Percentiles rank a stretch among this genome's conserved stretches.
phyloP scores from a whole-genome alignment of 2,888 invertebrate species.

The Limnephilus auricula region DNA sequence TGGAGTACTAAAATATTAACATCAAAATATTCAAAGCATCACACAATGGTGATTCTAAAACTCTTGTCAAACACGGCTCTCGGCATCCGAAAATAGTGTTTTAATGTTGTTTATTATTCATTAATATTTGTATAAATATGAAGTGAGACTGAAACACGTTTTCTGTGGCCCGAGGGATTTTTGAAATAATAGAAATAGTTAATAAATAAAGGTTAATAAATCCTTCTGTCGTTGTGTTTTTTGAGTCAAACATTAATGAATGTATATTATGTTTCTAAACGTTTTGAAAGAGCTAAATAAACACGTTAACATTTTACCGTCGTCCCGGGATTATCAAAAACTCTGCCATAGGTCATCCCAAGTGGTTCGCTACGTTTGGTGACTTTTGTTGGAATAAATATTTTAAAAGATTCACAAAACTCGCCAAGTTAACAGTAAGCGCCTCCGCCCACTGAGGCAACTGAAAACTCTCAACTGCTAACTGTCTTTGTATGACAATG shows the following conservation, averaged over 20 bases:
- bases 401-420: too few relatives aligned
- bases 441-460: too few relatives aligned
- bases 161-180: background rate
- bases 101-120: background rate
- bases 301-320: too few relatives aligned
- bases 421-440: too few relatives aligned
- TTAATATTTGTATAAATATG: background rate
- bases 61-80: background rate
- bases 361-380: too few relatives aligned
- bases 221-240: background rate
- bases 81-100: background rate
- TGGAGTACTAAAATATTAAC: background rate
- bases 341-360: too few relatives aligned
- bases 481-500: too few relatives aligned
- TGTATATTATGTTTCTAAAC: background rate
- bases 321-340: too few relatives aligned
- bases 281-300: background rate
- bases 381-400: too few relatives aligned
- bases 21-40: background rate
- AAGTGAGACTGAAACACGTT: background rate
- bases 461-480: too few relatives aligned
- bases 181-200: background rate
- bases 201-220: background rate
- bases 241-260: background rate
- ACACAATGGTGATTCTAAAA: too few relatives aligned